A percentile compares a stretch with the other conserved stretches of the same genome.
phyloP scores from a whole-genome alignment of 2,113 vertebrate genomes.

The Prinia subflava region DNA sequence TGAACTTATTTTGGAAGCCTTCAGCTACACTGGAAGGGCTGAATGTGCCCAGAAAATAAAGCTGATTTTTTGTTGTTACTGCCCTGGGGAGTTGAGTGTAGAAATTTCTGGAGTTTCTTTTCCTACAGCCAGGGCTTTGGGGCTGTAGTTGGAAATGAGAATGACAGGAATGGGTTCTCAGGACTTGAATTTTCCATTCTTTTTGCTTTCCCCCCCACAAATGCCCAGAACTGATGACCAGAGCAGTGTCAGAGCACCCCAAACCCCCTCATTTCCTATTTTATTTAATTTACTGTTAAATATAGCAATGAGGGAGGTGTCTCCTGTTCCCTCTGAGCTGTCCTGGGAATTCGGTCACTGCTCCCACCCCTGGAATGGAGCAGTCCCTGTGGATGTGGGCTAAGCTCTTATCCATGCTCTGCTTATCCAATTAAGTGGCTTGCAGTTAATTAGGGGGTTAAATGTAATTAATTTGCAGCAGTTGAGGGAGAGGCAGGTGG shows the following conservation, averaged over 20 bases:
- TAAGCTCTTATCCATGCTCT: rapidly evolving
- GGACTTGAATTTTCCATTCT: neutral
- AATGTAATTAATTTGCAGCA: neutral
- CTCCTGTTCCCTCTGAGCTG: neutral
- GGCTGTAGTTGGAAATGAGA: rapidly evolving
- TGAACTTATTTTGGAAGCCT: rapidly evolving
- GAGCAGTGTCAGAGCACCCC: neutral
- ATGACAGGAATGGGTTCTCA: neutral
- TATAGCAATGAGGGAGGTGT: rapidly evolving
- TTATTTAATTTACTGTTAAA: neutral
- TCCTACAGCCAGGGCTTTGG: rapidly evolving
- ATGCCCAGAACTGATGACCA: neutral
- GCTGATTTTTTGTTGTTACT: neutral
- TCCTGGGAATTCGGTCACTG: neutral
- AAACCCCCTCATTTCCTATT: rapidly evolving
- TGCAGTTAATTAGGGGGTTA: neutral
- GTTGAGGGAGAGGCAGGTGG: neutral
- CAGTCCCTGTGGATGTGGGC: rapidly evolving
- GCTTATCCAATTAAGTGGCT: neutral
- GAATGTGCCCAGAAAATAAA: neutral
- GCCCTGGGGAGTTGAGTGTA: rapidly evolving
- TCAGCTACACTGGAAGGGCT: rapidly evolving
- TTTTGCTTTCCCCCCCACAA: neutral
- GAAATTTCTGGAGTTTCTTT: neutral
- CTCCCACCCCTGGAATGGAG: neutral